Evolutionary conservation across 2,888 invertebrate genomes (phyloP).

Genomic region (Eristalinus aeneus): DNA sequence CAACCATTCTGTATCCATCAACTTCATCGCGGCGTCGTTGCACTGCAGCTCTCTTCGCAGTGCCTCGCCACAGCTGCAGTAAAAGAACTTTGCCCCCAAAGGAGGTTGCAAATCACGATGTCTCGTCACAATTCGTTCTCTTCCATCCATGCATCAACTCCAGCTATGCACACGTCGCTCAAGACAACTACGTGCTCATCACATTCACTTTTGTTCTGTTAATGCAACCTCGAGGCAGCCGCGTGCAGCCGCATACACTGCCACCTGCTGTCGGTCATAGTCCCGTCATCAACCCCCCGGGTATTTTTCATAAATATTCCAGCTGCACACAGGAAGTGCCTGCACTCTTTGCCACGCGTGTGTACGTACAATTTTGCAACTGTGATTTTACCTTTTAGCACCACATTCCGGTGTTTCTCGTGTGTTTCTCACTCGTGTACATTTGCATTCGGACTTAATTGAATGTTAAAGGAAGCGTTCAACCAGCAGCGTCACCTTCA

Average conservation of each 20-base stretch:
- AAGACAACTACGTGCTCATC: conserved; percentile 26
- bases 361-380: conserved; percentile 16
- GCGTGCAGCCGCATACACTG: neutral
- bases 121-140: conserved; percentile 42
- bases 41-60: neutral
- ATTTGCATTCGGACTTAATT: conserved; percentile 33
- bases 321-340: neutral
- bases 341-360: neutral
- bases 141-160: conserved; percentile 35
- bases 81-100: conserved; percentile 17
- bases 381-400: conserved; percentile 23
- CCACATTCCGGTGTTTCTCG: neutral
- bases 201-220: conserved; percentile 1
- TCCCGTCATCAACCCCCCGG: conserved; percentile 8
- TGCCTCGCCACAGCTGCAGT: conserved; percentile 6
- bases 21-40: neutral
- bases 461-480: conserved; percentile 22
- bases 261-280: neutral
- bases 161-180: neutral
- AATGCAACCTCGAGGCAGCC: neutral
- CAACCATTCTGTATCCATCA: neutral
- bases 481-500: neutral
- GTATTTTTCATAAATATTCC: conserved; percentile 26
- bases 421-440: neutral
- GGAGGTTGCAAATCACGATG: conserved; percentile 36